Conservation (phyloP, 2,888 invertebrate species). For the Limnephilus lunatus region DNA sequence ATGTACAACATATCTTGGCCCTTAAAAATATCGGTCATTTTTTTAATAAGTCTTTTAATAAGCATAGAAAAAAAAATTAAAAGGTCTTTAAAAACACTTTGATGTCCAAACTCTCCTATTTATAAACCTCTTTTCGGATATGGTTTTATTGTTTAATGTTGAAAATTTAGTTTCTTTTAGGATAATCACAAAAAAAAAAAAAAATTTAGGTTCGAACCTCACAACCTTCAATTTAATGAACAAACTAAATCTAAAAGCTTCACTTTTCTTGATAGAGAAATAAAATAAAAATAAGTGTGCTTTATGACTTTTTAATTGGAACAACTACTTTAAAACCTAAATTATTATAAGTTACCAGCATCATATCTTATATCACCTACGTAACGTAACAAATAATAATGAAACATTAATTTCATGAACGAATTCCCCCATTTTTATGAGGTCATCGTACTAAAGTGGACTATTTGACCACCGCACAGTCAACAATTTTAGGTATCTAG, state of each 20-base stretch:
- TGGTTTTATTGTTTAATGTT: no score
- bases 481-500: no score
- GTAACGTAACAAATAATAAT: neutral
- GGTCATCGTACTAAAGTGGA: conserved; percentile 28
- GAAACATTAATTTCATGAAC: neutral
- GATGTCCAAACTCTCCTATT: no score
- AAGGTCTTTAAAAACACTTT: no score
- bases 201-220: no score
- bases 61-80: no score
- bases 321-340: neutral
- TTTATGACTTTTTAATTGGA: neutral
- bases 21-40: no score
- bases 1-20: no score
- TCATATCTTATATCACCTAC: neutral
- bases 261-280: neutral
- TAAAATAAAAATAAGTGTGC: neutral
- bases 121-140: no score
- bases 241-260: neutral
- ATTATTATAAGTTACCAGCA: neutral
- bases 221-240: neutral
- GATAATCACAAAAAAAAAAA: no score
- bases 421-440: neutral
- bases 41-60: no score
- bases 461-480: conserved; percentile 15
- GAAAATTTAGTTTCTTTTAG: no score